These are phyloP conservation scores for Phyllopteryx taeniolatus DNA, from an alignment of 2,113 vertebrate genomes.

Conservation along the genomic window DNA sequence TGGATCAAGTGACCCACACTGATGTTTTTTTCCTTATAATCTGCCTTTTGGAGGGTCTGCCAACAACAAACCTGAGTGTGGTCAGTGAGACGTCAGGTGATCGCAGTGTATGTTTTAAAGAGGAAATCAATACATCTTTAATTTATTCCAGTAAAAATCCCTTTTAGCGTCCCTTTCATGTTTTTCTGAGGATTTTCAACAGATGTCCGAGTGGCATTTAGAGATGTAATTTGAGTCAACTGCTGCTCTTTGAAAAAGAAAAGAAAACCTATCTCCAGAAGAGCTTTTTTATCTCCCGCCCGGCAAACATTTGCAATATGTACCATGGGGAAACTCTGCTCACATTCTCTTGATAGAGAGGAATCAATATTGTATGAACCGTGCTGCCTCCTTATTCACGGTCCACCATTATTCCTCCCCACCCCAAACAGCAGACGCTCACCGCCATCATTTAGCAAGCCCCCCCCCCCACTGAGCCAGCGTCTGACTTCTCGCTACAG, in stretches of 20 bases:
- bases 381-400: conserved; percentile 56
- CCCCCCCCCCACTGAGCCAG: conserved; percentile 42
- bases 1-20: conserved; percentile 77
- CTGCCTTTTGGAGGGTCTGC: conserved; percentile 76
- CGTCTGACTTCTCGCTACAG: conserved; percentile 58
- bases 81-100: conserved; percentile 75
- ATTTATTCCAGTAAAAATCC: conserved; percentile 70
- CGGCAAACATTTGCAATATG: conserved; percentile 70
- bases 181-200: conserved; percentile 73
- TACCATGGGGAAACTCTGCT: conserved; percentile 53
- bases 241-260: conserved; percentile 76
- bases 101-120: conserved; percentile 54
- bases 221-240: conserved; percentile 66
- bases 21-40: conserved; percentile 81
- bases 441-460: conserved; percentile 60
- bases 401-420: conserved; percentile 58
- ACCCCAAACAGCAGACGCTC: conserved; percentile 60
- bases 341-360: conserved; percentile 57
- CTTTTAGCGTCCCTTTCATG: conserved; percentile 74
- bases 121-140: conserved; percentile 71
- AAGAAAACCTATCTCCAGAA: conserved; percentile 70
- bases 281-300: conserved; percentile 50
- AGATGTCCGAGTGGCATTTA: conserved; percentile 75
- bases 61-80: conserved; percentile 63
- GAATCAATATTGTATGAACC: conserved; percentile 69